These are phyloP conservation scores for Vicugna pacos DNA, from an alignment of 2,113 vertebrate genomes.

Conservation along the genomic window DNA sequence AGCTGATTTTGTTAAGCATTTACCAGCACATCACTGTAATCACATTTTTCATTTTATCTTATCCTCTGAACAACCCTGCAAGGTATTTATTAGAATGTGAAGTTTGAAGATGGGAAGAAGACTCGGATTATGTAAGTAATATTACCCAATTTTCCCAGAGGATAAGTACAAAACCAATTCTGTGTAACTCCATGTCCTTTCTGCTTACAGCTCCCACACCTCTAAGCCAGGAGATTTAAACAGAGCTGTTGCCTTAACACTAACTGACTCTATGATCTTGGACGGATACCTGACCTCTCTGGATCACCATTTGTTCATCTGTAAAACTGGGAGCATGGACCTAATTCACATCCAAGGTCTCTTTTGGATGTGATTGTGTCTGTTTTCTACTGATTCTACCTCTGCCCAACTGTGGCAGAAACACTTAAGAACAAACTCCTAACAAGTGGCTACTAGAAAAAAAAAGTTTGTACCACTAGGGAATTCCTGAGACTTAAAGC, in stretches of 20 bases:
- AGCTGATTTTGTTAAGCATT: conserved; percentile 13
- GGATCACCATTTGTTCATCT: not conserved
- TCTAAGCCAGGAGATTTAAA: not conserved
- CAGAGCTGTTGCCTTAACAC: not conserved
- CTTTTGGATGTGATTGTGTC: not conserved
- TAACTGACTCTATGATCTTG: not conserved
- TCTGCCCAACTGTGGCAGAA: not conserved
- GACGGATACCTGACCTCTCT: not conserved
- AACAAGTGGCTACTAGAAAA: not conserved
- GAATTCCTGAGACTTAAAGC: not conserved
- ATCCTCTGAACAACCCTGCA: not conserved
- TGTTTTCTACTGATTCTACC: not conserved
- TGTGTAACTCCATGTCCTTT: not conserved
- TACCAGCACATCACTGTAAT: not conserved
- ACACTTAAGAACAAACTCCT: not conserved
- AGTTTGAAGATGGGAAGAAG: conserved; percentile 39
- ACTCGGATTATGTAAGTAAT: not conserved
- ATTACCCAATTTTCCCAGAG: not conserved
- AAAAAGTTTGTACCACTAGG: not conserved
- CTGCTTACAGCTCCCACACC: not conserved
- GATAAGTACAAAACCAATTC: not conserved
- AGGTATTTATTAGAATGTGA: not conserved
- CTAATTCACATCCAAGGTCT: not conserved
- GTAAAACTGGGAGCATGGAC: not conserved
- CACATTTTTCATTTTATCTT: not conserved